Evolutionary conservation across 2,888 invertebrate species (phyloP), one percentile per base, ranked within the genome.

Genomic region (Ptychoptera contaminata): DNA sequence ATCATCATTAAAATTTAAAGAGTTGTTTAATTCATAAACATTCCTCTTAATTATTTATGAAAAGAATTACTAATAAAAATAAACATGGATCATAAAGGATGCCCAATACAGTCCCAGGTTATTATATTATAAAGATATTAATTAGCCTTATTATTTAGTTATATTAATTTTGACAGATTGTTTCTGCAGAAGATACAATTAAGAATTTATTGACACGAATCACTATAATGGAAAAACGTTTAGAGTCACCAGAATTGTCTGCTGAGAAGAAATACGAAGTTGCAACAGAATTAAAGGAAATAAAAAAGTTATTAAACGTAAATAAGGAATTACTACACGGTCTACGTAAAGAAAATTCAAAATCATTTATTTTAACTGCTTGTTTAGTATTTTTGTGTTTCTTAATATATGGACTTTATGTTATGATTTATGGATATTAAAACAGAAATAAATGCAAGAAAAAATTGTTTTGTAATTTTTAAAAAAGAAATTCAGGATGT

Each of bases 321-420:
- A 48, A 48, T 29, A 46, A 38, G 10, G 42, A 43, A 42, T 12
- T 45, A 8, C 16, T 48, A 31, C 34, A 40, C 37, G 23, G 12
- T n/a, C 35, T 48, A 5, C 46, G 43, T n/a, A 44, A 45, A 31
- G 44, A 48, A 16, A 48, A 46, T 35, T 44, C 48, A 37, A 44
- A 46, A 34, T 43, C 46, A 11, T 48, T 46, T 43, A 30, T 43
- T 15, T 37, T 43, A 30, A 43, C 36, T 1, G 42, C 41, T 3
- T 43, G 43, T 29, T 11, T 48, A n/a, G 16, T 44, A n/a, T 48
- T 46, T 29, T 7, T 43, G 7, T 32, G 35, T 8, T 44, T 43
- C 12, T 16, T 48, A 14, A 34, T 45, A 16, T 48, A 46, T 16
- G 42, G 44, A 10, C 16, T 44, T 10, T 48, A 48, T 40, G 42